These are phyloP conservation scores for Heliocidaris erythrogramma DNA, from an alignment of 35 echinoderm and acorn worm genomes.

Conservation along the genomic window DNA sequence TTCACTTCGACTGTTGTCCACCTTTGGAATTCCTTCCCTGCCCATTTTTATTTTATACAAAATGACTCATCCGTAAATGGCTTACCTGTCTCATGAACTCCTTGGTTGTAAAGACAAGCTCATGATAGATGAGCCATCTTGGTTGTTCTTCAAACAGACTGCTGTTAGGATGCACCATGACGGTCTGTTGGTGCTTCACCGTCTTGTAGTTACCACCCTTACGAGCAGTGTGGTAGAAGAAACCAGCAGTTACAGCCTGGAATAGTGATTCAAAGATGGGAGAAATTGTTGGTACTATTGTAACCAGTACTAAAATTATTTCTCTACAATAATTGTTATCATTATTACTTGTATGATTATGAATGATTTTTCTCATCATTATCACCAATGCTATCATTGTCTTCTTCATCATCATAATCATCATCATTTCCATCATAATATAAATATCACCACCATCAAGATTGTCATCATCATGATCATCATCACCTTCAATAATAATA, in stretches of 20 bases:
- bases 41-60: too few relatives aligned
- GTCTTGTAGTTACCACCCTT: constrained; percentile 93
- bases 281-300: background rate
- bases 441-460: too few relatives aligned
- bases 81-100: constrained; percentile 91
- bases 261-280: background rate
- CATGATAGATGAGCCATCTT: constrained; percentile 91
- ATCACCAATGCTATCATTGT: too few relatives aligned
- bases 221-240: constrained; percentile 91
- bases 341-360: background rate
- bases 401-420: too few relatives aligned
- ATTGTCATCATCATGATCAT: too few relatives aligned
- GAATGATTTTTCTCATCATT: too few relatives aligned
- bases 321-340: background rate
- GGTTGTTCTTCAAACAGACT: constrained; percentile 89
- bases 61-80: background rate
- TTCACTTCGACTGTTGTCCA: background rate
- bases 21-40: constrained; percentile 89
- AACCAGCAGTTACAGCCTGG: constrained; percentile 83
- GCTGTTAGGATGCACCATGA: constrained; percentile 88
- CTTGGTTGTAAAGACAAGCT: constrained; percentile 93
- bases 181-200: constrained; percentile 93
- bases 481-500: too few relatives aligned
- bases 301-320: too few relatives aligned
- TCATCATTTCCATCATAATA: too few relatives aligned